These are phyloP conservation scores for mouse (Mus musculus) DNA, from an alignment of 2,113 vertebrate genomes.

Conservation along the genomic window DNA sequence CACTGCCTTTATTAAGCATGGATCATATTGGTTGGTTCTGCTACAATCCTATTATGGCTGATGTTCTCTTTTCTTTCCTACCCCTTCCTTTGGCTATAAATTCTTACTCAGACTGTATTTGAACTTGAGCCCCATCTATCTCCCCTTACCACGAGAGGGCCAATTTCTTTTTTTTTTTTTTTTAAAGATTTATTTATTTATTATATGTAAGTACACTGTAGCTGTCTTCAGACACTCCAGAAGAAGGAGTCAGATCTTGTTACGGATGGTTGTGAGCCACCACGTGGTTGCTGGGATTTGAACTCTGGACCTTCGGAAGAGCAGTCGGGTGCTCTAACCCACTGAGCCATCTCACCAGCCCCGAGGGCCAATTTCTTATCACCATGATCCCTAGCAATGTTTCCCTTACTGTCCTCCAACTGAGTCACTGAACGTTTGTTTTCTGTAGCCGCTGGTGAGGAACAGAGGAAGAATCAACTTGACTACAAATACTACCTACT, in stretches of 20 bases:
- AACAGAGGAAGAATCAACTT: background rate
- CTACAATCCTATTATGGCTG: background rate
- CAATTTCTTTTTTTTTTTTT: too few species aligned
- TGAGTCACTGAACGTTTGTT: background rate
- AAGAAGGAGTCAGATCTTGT: too few species aligned
- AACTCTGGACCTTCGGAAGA: too few species aligned
- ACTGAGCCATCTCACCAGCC: too few species aligned
- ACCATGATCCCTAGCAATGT: background rate
- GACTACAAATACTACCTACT: background rate
- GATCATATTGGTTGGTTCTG: background rate
- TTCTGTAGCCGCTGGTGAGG: background rate
- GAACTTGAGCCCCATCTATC: background rate
- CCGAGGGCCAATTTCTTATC: background rate
- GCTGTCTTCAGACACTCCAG: too few species aligned
- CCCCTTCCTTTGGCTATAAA: background rate
- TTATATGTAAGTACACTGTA: too few species aligned
- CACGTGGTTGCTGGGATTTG: too few species aligned
- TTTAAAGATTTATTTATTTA: too few species aligned
- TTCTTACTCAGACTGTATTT: background rate
- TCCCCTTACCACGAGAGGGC: background rate
- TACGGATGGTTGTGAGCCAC: too few species aligned
- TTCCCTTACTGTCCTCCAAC: background rate
- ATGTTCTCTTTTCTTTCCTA: background rate
- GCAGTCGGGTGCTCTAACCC: too few species aligned
- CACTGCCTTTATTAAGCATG: background rate